Conservation (phyloP, 1,140 invertebrate species). For the Tetramorium parvispinum region DNA sequence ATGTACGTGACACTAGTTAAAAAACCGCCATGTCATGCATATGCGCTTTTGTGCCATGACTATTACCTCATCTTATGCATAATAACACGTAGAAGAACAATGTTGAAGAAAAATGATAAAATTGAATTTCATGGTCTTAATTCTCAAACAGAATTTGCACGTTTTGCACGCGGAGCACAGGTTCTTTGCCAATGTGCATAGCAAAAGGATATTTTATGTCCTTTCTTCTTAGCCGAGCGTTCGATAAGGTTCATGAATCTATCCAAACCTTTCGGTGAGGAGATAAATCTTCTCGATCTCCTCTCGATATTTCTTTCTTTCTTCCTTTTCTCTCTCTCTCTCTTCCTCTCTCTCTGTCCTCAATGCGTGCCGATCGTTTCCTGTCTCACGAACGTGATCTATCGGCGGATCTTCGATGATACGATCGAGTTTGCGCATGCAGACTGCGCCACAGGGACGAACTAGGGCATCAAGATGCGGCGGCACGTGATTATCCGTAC, state of each 20-base stretch:
- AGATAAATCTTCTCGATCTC: conserved; percentile 65
- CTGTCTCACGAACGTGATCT: conserved; percentile 67
- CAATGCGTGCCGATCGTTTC: conserved; percentile 46
- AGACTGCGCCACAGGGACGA: conserved; percentile 39
- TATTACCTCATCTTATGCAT: background rate
- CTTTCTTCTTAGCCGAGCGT: conserved; percentile 42
- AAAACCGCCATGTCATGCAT: too few species aligned
- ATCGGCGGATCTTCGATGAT: conserved; percentile 64
- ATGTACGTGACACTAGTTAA: background rate
- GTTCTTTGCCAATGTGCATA: background rate
- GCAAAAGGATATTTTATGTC: conserved; percentile 36
- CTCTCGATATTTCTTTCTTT: conserved; percentile 44
- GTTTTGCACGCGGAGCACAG: background rate
- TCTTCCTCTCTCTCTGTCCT: background rate
- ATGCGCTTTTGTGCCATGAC: background rate
- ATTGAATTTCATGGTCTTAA: conserved; percentile 11
- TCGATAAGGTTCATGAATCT: conserved; percentile 67
- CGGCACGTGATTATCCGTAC: conserved; percentile 68
- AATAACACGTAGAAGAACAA: background rate
- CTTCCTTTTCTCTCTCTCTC: background rate
- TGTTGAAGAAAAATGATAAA: background rate
- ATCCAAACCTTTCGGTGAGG: conserved; percentile 50
- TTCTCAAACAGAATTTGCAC: background rate
- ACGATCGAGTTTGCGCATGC: conserved; percentile 64
- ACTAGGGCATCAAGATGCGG: conserved; percentile 69